Evolutionary conservation across 2,888 invertebrate species (phyloP), one percentile per base, ranked within the genome.

Genomic region (Plebejus argus): DNA sequence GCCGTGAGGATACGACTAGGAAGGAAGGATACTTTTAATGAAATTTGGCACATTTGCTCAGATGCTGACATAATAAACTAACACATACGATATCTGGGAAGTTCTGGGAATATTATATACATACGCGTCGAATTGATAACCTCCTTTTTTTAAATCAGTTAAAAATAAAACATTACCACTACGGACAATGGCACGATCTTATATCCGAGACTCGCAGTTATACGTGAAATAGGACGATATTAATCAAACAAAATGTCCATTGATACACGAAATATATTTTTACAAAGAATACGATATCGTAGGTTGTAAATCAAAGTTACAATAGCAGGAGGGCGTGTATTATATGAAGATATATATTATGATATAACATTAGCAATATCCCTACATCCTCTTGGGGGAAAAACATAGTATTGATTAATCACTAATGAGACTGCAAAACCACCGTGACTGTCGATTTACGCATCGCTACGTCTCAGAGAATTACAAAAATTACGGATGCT

Each of bases 391-490:
- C 66, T 66, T 66, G 66, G 66, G 23, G 66, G 28, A 53, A 74
- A 53, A 74, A 49, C 49, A 74, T 28, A 15, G 53, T 74, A 74
- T 74, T 74, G 74, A 74, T 74, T 74, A 45, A 49, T 49, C 74
- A 28, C 74, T 74, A 74, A 74, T 74, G 74, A 53, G 74, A 53
- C 28, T 23, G 74, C 74, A 53, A 74, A 74, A 74, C 28, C 74
- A 20, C 20, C 53, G 18, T 74, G 74, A 74, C 74, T 74, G 74
- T 74, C 53, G 18, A 74, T 74, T 74, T 53, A 53, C 74, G 74
- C 45, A 23, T 20, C 49, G 49, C 53, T 28, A 18, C 53, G 53
- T 33, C 49, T 12, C 28, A 10, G 28, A 5, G 28, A 66, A 66
- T 28, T 66, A 66, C 28, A 28, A 28, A 28, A 61, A 61, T 61